phyloP scores from a whole-genome alignment of 2,888 invertebrate species.

The Netelia melanura region DNA sequence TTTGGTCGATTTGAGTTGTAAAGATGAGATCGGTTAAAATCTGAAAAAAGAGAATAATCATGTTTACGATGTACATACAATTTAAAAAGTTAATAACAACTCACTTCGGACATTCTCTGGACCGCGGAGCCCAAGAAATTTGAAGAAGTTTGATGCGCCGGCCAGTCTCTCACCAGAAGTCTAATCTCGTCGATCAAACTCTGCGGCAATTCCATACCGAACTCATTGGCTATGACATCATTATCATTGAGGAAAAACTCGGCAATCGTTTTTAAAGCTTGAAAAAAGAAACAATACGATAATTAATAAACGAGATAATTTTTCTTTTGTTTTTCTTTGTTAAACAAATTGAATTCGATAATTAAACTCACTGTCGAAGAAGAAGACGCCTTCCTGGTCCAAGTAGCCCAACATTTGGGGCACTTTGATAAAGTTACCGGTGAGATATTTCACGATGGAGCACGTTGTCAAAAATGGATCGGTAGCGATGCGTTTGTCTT shows the following conservation, averaged over 20 bases:
- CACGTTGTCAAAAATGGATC: constrained; percentile 85
- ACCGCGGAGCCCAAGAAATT: neutral
- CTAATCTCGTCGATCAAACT: neutral
- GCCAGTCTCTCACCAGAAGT: neutral
- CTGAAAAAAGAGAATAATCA: constrained; percentile 60
- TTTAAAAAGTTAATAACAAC: neutral
- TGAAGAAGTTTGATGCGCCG: neutral
- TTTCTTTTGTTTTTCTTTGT: neutral
- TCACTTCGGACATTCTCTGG: constrained; percentile 23
- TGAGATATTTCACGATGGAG: constrained; percentile 83
- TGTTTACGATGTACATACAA: constrained; percentile 27
- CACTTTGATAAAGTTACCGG: constrained; percentile 85
- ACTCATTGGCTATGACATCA: neutral
- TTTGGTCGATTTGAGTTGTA: constrained; percentile 38
- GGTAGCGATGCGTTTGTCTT: constrained; percentile 83
- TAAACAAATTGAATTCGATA: neutral
- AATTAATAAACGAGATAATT: neutral
- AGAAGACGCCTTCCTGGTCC: constrained; percentile 80
- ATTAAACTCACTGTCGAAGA: constrained; percentile 44
- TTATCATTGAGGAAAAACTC: neutral
- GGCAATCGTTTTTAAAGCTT: neutral
- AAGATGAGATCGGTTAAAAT: constrained; percentile 23
- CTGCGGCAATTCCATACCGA: constrained; percentile 24
- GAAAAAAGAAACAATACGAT: neutral
- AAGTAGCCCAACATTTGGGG: constrained; percentile 86